Evolutionary conservation across 2,113 vertebrate genomes (phyloP), one percentile per base, ranked within the genome.

Genomic region (Myiozetetes cayanensis): DNA sequence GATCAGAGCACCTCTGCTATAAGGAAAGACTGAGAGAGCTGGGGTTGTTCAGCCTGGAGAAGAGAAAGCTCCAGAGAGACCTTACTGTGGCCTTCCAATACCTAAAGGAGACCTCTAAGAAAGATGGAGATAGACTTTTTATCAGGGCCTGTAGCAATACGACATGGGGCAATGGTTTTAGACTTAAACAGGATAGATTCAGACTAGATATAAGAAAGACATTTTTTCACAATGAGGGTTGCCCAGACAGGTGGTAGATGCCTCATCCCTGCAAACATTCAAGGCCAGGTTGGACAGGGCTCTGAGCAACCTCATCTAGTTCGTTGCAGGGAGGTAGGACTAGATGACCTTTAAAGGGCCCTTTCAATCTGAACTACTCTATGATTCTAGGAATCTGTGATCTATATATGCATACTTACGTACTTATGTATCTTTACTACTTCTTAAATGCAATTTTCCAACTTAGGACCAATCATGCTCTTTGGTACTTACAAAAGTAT

Each of bases 21-120:
- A 68, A 39, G 4, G 17, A 52, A n/a, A 35, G 18, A 19, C 68
- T 62, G 41, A 75, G 61, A 35, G 12, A 41, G 21, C 4, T 68
- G 31, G 27, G 8, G 16, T 35, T 68, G 27, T 21, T 68, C 61
- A 68, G 37, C 20, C 63, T 82, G 37, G 28, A 46, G 17, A 85
- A 74, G 21, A 23, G 52, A 70, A 43, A 49, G 21, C 8, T 46
- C 58, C n/a, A 8, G 33, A 25, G 30, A 65, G 37, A 71, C 33
- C 37, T 41, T 77, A 20, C 0, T 20, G 30, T 0, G 0, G 28
- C 30, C 37, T 35, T 27, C 22, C 21, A 47, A 14, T 47, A 67
- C 17, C 6, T 35, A 31, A 52, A 76, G 47, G 14, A 37, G 16
- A 41, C 18, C 7, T 28, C 12, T 5, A 43, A 37, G 31, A 62